Base-by-base conservation (phyloP, 1,140 invertebrate species). In the Apis florea region DNA sequence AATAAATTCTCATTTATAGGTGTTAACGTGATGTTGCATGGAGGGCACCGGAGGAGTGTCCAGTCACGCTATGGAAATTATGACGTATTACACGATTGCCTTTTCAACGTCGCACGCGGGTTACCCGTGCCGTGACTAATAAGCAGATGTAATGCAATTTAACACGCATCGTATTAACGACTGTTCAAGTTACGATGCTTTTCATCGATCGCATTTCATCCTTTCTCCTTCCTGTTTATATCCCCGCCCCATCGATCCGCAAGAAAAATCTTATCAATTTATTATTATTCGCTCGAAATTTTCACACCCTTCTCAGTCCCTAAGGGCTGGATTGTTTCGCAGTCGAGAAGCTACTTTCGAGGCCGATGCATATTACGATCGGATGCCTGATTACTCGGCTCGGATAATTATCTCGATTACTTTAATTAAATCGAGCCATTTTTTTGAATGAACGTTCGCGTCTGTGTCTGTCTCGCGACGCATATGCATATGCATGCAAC, bases 31-130 rank as follows among this genome's bases (percentile, higher is more conserved):
- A 86, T 72, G 74, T 72, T 71, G 77, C 68, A 87, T 83, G 86
- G 78, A 90, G 85, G 83, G 85, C 19, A 85, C 68, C 68, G 70
- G 79, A 86, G 83, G 84, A 84, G 87, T 83, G 83, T 87, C 80
- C 83, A 85, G 90, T 91, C 90, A 91, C 89, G 90, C 89, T 87
- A 90, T 88, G 90, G 84, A 90, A 91, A 91, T 91, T 91, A 91
- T 91, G 90, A 91, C 87, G 88, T 90, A 90, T 91, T 89, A 90
- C 88, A 84, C 89, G 90, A 87, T 88, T 85, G 90, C 87, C 89
- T 87, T 91, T 91, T 91, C 90, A 85, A 89, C 89, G 84, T 87
- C 67, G 87, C 82, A 82, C 73, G 88, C 75, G 74, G 77, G 80
- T 74, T 77, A 75, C 68, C 84, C 81, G 85, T 88, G 82, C 88